These are phyloP conservation scores for Pollimyrus isidori DNA, from an alignment of 2,113 vertebrate species.

Conservation along the genomic window DNA sequence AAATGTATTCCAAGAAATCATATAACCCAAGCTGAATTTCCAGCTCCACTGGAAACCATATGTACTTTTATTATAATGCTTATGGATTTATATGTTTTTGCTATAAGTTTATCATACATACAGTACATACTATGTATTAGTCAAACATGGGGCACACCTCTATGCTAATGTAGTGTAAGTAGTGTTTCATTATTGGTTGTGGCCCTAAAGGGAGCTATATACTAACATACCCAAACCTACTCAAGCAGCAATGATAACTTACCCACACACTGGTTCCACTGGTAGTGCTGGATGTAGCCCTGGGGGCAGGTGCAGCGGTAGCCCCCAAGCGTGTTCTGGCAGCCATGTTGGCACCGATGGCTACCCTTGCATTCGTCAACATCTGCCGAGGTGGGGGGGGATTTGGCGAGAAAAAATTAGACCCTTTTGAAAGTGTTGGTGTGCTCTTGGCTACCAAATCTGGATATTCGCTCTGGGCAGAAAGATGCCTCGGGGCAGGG, in stretches of 20 bases:
- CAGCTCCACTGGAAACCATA: not conserved
- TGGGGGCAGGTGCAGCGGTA: conserved; percentile 75
- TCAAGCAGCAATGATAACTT: conserved; percentile 35
- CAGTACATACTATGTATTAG: not conserved
- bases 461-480: not conserved
- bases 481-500: not conserved
- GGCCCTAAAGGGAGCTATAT: not conserved
- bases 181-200: not conserved
- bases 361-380: conserved; percentile 72
- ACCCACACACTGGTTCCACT: conserved; percentile 85
- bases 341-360: conserved; percentile 74
- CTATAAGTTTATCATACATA: not conserved
- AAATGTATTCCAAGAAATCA: not conserved
- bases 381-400: conserved; percentile 46
- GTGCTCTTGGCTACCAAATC: not conserved
- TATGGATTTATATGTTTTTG: not conserved
- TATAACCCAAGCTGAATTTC: not conserved
- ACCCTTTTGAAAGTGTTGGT: not conserved
- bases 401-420: no score
- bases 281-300: conserved; percentile 74
- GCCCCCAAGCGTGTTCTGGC: conserved; percentile 70
- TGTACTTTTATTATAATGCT: not conserved
- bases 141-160: not conserved
- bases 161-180: not conserved
- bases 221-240: not conserved